Evolutionary conservation across 2,797 vertebrate genomes (phyloP), one percentile per base, ranked within the genome.

Genomic region (Tenualosa ilisha): DNA sequence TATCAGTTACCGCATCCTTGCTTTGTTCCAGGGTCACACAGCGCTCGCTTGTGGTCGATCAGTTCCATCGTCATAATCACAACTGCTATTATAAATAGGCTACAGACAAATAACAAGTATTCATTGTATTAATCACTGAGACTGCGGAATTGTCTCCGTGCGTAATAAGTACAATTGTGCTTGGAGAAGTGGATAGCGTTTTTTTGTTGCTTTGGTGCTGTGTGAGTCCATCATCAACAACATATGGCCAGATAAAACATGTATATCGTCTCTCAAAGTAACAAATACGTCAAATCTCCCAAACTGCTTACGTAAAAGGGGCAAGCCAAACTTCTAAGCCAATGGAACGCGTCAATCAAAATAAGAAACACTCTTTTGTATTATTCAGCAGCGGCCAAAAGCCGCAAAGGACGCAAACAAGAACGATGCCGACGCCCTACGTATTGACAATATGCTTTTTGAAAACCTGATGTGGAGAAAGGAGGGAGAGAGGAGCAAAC

Each of bases 391-490:
- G 82, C 75, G 85, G 86, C 89, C 63, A 92, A 88, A 86, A 53
- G 83, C 85, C 87, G 84, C 85, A 31, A 31, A 81, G 87, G 82
- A 89, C 56, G 81, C 87, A 89, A 91, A 89, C 93, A 95, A 91
- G 94, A 94, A 94, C 91, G 87, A 65, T 68, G 93, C 90, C 89
- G 92, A 95, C 93, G 94, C 95, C 89, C 46, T 89, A 82, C 31
- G 68, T 37, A 37, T 37, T 75, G 68, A 17, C 68, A 75, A 40
- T 75, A 75, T 75, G 68, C 90, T 89, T 87, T 91, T 90, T 89
- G 43, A 81, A 89, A 87, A 86, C 86, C 90, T 87, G 83, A 82
- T 86, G 54, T 63, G 49, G 68, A 81, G 68, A 81, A 51, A 83
- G 61, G 17, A 31, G 22, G 46, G 56, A 65, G 49, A 82, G 81